A percentile compares a stretch with the other conserved stretches of the same genome.
phyloP scores from a whole-genome alignment of 2,888 invertebrate genomes.

The Drosophila formosana region DNA sequence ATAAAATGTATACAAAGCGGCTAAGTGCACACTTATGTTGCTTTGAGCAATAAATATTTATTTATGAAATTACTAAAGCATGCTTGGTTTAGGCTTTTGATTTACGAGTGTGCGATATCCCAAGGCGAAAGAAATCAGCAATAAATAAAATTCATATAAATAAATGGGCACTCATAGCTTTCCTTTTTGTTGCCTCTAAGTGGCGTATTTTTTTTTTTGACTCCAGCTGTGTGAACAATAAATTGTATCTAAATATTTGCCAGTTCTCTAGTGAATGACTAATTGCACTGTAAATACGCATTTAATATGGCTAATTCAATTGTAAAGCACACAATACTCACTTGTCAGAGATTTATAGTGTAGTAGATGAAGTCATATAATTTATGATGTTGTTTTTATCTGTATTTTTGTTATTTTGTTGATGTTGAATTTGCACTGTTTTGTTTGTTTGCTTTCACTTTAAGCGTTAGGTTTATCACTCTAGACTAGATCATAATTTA shows the following conservation, averaged over 20 bases:
- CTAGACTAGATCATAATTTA: constrained; percentile 7
- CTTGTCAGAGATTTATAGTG: constrained; percentile 21
- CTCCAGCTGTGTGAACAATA: neutral
- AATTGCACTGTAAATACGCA: neutral
- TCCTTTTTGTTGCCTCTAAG: neutral
- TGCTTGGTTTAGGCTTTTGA: neutral
- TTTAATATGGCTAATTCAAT: neutral
- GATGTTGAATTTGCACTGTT: neutral
- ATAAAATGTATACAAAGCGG: neutral
- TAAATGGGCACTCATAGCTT: neutral
- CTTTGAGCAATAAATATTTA: neutral
- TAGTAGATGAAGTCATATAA: constrained; percentile 15
- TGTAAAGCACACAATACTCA: constrained; percentile 28
- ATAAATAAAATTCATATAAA: neutral
- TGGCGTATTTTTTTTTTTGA: neutral
- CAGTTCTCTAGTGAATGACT: neutral
- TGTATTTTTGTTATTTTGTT: constrained; percentile 5
- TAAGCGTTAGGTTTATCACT: constrained; percentile 3
- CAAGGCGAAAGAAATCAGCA: neutral
- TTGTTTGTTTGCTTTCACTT: constrained; percentile 12
- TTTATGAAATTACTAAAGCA: neutral
- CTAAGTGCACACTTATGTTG: neutral
- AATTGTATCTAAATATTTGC: constrained; percentile 9
- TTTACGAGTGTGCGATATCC: neutral
- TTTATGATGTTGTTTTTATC: constrained; percentile 2